These are phyloP conservation scores for Tragelaphus buxtoni DNA, from an alignment of 2,113 vertebrate genomes.

Conservation along the genomic window DNA sequence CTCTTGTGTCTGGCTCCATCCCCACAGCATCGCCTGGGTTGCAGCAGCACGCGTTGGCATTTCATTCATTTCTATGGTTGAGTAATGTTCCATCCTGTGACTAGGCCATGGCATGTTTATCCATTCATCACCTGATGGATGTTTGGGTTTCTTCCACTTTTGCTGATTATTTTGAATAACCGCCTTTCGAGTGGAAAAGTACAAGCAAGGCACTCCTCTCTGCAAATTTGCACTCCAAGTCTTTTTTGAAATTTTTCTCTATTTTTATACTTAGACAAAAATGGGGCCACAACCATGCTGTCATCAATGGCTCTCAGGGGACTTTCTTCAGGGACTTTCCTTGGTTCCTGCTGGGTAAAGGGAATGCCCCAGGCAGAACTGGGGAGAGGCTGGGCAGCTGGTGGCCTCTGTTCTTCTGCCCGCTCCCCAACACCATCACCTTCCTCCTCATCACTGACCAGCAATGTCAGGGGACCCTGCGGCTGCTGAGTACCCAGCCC, in stretches of 20 bases:
- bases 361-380: neutral
- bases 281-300: neutral
- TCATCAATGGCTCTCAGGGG: fast-evolving
- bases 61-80: no score
- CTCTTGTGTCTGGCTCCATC: no score
- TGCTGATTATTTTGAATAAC: neutral
- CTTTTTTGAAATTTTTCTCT: neutral
- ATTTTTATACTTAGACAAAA: neutral
- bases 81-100: neutral
- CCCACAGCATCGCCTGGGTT: no score
- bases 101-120: fast-evolving
- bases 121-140: no score
- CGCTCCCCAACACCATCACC: neutral
- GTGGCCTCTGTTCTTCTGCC: neutral
- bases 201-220: neutral
- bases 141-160: neutral
- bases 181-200: neutral
- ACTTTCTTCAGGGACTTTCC: neutral
- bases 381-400: fast-evolving
- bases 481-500: fast-evolving
- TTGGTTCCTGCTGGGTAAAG: neutral
- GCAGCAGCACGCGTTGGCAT: no score
- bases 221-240: neutral
- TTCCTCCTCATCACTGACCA: neutral
- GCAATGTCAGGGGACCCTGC: fast-evolving